Evolutionary conservation across 2,888 invertebrate species (phyloP).

Genomic region (Sesia apiformis): DNA sequence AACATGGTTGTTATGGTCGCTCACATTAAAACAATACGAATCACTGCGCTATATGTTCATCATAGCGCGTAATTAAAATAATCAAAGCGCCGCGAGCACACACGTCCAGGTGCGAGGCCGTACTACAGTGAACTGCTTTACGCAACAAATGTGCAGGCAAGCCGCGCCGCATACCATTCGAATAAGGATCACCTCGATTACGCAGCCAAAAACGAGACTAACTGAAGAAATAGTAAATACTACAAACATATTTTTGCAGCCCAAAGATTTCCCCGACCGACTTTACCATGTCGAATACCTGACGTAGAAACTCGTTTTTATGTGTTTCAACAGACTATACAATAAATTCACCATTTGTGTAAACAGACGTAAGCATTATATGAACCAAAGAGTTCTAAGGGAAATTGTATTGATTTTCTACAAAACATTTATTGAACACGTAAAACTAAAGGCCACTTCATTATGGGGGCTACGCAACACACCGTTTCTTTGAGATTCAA

Average conservation of each 20-base stretch:
- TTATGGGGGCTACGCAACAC: no score
- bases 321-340: not conserved
- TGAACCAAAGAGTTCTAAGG: no score
- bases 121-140: slow-evolving; percentile 40
- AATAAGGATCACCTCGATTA: slow-evolving; percentile 65
- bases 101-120: slow-evolving; percentile 38
- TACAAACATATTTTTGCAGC: slow-evolving; percentile 43
- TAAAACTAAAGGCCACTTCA: no score
- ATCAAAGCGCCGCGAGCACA: slow-evolving; percentile 21
- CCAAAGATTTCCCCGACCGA: slow-evolving; percentile 32
- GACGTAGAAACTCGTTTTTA: not conserved
- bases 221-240: slow-evolving; percentile 42
- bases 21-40: slow-evolving; percentile 42
- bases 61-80: slow-evolving; percentile 40
- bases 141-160: slow-evolving; percentile 35
- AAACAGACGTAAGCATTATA: slow-evolving; percentile 31
- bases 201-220: slow-evolving; percentile 27
- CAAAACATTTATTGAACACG: no score
- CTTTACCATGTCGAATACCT: slow-evolving; percentile 16
- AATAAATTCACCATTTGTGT: slow-evolving; percentile 24
- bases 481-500: no score
- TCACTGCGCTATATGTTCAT: slow-evolving; percentile 29
- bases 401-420: no score
- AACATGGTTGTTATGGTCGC: slow-evolving; percentile 36
- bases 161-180: slow-evolving; percentile 54